These are phyloP conservation scores for Sphaerophoria taeniata DNA, from an alignment of 2,888 invertebrate genomes.

Conservation along the genomic window DNA sequence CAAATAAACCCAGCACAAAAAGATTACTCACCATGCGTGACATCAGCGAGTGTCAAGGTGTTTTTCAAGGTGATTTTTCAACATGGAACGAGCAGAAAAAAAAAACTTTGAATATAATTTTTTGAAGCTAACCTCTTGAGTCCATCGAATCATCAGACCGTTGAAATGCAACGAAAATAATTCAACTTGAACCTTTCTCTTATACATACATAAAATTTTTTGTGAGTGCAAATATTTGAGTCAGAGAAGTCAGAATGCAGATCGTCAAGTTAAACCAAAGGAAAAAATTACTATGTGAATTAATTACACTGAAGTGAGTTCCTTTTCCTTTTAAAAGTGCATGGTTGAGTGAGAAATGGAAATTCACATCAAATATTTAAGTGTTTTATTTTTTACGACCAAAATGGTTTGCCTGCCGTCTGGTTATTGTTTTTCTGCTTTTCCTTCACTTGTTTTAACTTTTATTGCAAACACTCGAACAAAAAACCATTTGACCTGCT, in stretches of 20 bases:
- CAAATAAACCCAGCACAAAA: not conserved
- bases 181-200: slow-evolving; percentile 30
- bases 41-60: slow-evolving; percentile 72
- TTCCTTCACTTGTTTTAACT: too few relatives aligned
- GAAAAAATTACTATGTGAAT: slow-evolving; percentile 3
- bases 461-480: slow-evolving; percentile 2
- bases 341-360: slow-evolving; percentile 34
- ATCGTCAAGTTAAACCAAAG: not conserved
- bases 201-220: not conserved
- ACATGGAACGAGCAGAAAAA: not conserved
- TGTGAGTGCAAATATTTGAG: not conserved
- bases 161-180: slow-evolving; percentile 32
- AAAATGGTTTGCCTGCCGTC: slow-evolving; percentile 22
- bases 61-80: slow-evolving; percentile 59
- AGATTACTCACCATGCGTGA: slow-evolving; percentile 72
- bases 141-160: slow-evolving; percentile 50
- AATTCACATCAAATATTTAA: slow-evolving; percentile 28
- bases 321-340: slow-evolving; percentile 21
- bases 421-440: slow-evolving; percentile 13
- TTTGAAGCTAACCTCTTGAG: slow-evolving; percentile 24
- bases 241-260: slow-evolving; percentile 16
- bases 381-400: slow-evolving; percentile 5
- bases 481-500: slow-evolving; percentile 25
- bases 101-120: not conserved
- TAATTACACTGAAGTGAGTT: slow-evolving; percentile 20